These are phyloP conservation scores for Coregonus sp. DNA, from an alignment of 2,797 vertebrate species.

Conservation along the genomic window DNA sequence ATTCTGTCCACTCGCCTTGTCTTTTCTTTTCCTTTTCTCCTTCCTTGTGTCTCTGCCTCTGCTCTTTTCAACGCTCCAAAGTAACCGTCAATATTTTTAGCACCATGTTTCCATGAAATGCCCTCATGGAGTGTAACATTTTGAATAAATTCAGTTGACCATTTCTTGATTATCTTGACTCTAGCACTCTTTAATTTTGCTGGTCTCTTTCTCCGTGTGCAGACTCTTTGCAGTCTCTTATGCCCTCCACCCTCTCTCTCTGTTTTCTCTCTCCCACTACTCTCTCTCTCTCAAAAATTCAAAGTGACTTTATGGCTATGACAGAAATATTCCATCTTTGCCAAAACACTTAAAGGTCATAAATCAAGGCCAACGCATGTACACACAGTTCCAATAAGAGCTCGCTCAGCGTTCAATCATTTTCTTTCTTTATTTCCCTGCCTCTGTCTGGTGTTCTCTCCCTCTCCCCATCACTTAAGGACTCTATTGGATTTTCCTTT, in stretches of 20 bases:
- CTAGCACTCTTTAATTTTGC: neutral
- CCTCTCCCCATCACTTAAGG: neutral
- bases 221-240: neutral
- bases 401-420: neutral
- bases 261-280: neutral
- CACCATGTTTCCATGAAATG: neutral
- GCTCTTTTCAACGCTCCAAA: neutral
- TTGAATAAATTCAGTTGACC: neutral
- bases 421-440: conserved; percentile 4
- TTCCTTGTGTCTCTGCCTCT: neutral
- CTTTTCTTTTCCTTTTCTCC: neutral
- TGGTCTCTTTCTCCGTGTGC: neutral
- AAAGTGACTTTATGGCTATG: conserved; percentile 30
- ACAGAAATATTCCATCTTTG: conserved; percentile 25
- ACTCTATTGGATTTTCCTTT: neutral
- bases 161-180: neutral
- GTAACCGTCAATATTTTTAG: neutral
- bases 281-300: conserved; percentile 10
- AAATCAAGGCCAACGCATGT: conserved; percentile 20
- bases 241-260: too few relatives aligned
- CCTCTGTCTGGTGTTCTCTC: neutral
- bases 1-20: neutral
- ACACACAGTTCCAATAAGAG: conserved; percentile 8
- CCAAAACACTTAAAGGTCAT: conserved; percentile 27
- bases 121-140: neutral